Evolutionary conservation across 2,797 vertebrate genomes (phyloP).

Genomic region (Tamandua tetradactyla): DNA sequence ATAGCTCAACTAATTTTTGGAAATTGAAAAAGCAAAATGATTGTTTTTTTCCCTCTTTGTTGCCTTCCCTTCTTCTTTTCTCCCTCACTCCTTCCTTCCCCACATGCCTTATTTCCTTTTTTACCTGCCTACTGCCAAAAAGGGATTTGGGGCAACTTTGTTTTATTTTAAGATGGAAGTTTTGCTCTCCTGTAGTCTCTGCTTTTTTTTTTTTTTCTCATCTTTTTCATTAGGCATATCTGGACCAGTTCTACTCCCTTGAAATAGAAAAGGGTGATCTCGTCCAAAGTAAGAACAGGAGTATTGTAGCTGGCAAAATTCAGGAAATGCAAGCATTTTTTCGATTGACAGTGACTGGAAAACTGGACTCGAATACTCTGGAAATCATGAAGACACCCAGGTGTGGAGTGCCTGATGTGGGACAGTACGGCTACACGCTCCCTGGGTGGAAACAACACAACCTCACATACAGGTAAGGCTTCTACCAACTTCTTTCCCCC

Average conservation of each 20-base stretch:
- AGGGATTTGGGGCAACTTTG: neutral
- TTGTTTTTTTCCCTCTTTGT: neutral
- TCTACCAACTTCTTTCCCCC: neutral
- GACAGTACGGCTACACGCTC: conserved; percentile 84
- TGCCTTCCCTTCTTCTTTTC: neutral
- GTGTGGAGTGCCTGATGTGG: conserved; percentile 92
- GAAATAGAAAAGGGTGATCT: conserved; percentile 79
- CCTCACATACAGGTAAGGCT: conserved; percentile 93
- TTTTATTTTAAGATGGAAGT: neutral
- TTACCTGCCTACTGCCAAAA: neutral
- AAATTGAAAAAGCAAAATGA: neutral
- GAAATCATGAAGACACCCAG: conserved; percentile 92
- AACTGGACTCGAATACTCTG: conserved; percentile 88
- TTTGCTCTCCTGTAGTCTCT: conserved; percentile 31
- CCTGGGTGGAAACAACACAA: conserved; percentile 87
- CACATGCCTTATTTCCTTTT: neutral
- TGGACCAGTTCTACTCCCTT: conserved; percentile 90
- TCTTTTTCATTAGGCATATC: conserved; percentile 87
- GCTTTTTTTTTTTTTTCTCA: neutral
- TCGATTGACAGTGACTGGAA: conserved; percentile 90
- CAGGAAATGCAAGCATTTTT: conserved; percentile 93
- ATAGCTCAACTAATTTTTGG: neutral
- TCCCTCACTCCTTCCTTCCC: neutral
- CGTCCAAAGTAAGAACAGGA: conserved; percentile 78
- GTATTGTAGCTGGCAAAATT: conserved; percentile 84